phyloP scores from a whole-genome alignment of 1,140 invertebrate genomes.

The Portunus trituberculatus region DNA sequence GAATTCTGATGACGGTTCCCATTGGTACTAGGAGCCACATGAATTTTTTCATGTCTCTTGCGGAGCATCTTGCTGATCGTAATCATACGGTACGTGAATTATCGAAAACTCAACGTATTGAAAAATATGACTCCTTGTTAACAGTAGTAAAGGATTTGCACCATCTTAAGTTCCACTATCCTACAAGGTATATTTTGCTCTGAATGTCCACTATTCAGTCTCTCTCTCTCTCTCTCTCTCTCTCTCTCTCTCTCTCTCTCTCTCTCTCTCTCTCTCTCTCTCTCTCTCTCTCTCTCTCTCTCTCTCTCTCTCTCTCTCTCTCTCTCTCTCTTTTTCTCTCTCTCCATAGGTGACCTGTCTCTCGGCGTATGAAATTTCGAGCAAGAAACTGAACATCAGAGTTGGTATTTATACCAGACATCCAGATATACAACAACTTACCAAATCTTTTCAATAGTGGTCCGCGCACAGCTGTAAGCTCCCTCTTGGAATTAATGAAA shows the following conservation, averaged over 20 bases:
- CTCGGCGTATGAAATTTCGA: neutral
- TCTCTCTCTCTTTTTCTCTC: neutral
- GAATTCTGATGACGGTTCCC: conserved; percentile 5
- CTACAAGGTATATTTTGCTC: too few relatives aligned
- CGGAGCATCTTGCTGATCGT: neutral
- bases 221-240: too few relatives aligned
- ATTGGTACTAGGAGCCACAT: conserved; percentile 9
- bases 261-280: too few relatives aligned
- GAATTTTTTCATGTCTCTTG: conserved; percentile 37
- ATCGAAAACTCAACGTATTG: too few relatives aligned
- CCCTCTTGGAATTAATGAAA: neutral
- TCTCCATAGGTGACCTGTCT: neutral
- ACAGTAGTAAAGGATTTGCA: too few relatives aligned
- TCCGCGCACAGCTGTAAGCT: neutral
- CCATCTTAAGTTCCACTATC: too few relatives aligned
- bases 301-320: too few relatives aligned
- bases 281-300: too few relatives aligned
- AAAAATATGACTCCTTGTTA: too few relatives aligned
- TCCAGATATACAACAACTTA: neutral
- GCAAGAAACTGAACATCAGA: neutral
- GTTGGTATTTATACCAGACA: neutral
- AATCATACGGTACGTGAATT: conserved; percentile 28
- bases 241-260: too few relatives aligned
- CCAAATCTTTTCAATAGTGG: neutral
- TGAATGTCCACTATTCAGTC: too few relatives aligned